These are phyloP conservation scores for Copidosoma floridanum DNA, from an alignment of 1,140 invertebrate species.

Conservation along the genomic window DNA sequence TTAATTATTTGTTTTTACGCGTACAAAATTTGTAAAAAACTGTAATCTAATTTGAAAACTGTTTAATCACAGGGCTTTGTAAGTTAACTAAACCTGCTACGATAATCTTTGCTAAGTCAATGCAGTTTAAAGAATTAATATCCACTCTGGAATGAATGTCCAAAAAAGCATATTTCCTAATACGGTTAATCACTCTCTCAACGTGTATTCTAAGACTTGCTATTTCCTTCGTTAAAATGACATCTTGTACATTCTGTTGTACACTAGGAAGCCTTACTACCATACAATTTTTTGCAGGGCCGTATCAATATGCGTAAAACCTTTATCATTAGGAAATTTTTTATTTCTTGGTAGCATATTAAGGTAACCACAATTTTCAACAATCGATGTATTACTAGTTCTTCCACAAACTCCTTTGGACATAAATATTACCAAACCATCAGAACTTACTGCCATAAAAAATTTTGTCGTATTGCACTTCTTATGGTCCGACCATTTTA, in stretches of 20 bases:
- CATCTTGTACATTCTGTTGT: conserved; percentile 36
- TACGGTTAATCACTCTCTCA: conserved; percentile 43
- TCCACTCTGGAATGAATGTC: conserved; percentile 41
- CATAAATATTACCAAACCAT: conserved; percentile 49
- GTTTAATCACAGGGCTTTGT: conserved; percentile 36
- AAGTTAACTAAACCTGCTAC: conserved; percentile 41
- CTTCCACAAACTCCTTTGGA: conserved; percentile 47
- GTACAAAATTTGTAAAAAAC: not conserved
- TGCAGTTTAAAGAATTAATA: conserved; percentile 31
- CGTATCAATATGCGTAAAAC: too few relatives aligned
- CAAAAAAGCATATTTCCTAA: conserved; percentile 45
- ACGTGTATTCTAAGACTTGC: conserved; percentile 48
- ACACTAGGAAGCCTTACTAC: conserved; percentile 48
- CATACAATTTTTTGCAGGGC: conserved; percentile 15
- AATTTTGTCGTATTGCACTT: conserved; percentile 52
- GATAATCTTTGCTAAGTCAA: conserved; percentile 38
- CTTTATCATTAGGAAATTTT: not conserved
- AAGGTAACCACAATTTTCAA: conserved; percentile 40
- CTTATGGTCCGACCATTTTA: conserved; percentile 53
- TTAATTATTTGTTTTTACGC: not conserved
- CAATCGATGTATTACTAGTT: conserved; percentile 39
- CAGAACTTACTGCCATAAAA: conserved; percentile 46
- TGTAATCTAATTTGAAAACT: conserved; percentile 3
- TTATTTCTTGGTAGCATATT: conserved; percentile 28
- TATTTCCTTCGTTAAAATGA: conserved; percentile 42